Evolutionary conservation across 1,140 invertebrate species (phyloP), one percentile per base, ranked within the genome.

Genomic region (Drosophila nikananu): DNA sequence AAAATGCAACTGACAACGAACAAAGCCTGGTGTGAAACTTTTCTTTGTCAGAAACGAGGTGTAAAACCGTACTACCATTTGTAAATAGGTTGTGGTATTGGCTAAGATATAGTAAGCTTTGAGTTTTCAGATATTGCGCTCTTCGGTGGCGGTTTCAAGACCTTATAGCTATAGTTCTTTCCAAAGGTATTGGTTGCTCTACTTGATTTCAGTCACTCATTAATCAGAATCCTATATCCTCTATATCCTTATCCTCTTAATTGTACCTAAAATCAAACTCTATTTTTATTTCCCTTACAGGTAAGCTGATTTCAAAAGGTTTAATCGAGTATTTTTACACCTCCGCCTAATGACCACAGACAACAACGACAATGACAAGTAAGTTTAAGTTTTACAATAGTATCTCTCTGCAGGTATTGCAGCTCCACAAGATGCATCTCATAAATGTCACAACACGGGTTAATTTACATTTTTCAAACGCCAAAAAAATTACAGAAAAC

Each of bases 361-460:
- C 55, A 42, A 60, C 39, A 39, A 54, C 23, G 32, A 37, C 49
- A 71, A 37, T 59, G 54, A 65, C 61, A 66, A 59, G 72, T 66
- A 76, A 77, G 74, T 66, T 66, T 32, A 9, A 12, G 30, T 19
- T 42, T 64, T 46, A 46, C 54, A 57, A 57, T 57, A 39, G 19
- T 23, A 23, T 32, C 10, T 32, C 12, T 25, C n/a, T 39, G 7
- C 10, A 39, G 21, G 12, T 13, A 57, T 57, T 57, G 9, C 54
- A 25, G 21, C 52, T 37, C 32, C 15, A 6, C 52, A 23, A 55
- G 52, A 55, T 37, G 35, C 48, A 61, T 44, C 48, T 71, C 42
- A 61, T 61, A 78, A 78, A 78, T 78, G 75, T 61, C 75, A 77
- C 51, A 68, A 62, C 62, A 54, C 41, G 25, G 52, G 58, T 58